These are phyloP conservation scores for Nephrotoma flavescens DNA, from an alignment of 2,888 invertebrate species.

Conservation along the genomic window DNA sequence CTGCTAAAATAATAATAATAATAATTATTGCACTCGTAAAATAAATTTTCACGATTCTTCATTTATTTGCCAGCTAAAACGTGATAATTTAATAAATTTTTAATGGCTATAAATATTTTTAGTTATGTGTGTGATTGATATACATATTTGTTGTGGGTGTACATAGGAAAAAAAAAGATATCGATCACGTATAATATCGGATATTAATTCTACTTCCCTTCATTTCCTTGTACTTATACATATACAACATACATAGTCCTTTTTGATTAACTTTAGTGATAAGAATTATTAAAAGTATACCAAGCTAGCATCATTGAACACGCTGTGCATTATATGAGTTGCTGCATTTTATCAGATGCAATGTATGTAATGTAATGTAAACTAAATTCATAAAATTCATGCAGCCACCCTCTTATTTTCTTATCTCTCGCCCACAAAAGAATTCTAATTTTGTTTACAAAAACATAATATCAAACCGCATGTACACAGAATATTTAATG, in stretches of 20 bases:
- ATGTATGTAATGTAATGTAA: background rate
- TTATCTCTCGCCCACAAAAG: background rate
- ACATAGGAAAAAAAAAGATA: background rate
- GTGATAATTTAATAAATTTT: background rate
- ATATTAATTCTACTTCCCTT: background rate
- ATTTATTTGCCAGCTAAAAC: background rate
- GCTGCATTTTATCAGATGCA: background rate
- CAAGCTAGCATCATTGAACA: background rate
- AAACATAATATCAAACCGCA: background rate
- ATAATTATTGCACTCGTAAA: background rate
- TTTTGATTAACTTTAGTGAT: background rate
- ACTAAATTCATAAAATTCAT: background rate
- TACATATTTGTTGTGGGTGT: background rate
- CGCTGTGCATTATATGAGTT: background rate
- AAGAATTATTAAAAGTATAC: background rate
- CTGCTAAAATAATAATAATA: background rate
- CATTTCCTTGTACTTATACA: background rate
- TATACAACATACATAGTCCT: background rate
- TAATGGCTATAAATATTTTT: background rate
- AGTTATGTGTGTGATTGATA: too few relatives aligned
- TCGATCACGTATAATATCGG: background rate
- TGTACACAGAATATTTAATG: background rate
- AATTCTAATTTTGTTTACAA: background rate
- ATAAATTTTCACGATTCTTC: background rate
- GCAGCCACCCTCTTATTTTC: background rate